phyloP scores from a whole-genome alignment of 1,140 invertebrate genomes.

The Penaeus chinensis region DNA sequence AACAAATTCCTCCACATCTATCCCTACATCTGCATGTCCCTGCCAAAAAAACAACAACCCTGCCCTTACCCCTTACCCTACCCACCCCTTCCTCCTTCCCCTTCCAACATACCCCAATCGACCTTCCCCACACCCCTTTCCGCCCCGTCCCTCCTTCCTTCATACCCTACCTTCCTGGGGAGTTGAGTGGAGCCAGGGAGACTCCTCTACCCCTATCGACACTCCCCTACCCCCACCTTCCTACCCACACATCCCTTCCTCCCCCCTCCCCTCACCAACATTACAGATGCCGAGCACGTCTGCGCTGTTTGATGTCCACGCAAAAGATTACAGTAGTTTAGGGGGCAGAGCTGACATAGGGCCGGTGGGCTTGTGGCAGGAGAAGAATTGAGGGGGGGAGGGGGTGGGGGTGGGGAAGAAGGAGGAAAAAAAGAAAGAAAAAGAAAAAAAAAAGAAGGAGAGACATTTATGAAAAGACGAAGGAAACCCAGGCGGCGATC shows the following conservation, averaged over 20 bases:
- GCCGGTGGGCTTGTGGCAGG: not conserved
- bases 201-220: not conserved
- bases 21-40: not conserved
- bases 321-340: constrained; percentile 29
- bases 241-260: not conserved
- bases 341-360: not conserved
- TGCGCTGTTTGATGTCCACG: constrained; percentile 23
- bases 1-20: not conserved
- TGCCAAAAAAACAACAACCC: not conserved
- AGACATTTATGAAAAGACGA: not conserved
- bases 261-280: not conserved
- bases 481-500: too few relatives aligned
- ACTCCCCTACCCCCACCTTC: not conserved
- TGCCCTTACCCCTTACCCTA: not conserved
- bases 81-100: not conserved
- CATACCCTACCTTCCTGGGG: not conserved
- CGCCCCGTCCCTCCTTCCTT: not conserved
- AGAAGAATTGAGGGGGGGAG: not conserved
- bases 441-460: not conserved
- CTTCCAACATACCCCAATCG: not conserved
- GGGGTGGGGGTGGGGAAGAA: not conserved
- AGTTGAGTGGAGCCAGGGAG: not conserved
- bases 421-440: too few relatives aligned
- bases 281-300: constrained; percentile 10
- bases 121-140: not conserved